These are phyloP conservation scores for Pristiophorus japonicus DNA, from an alignment of 2,113 vertebrate genomes.

Conservation along the genomic window DNA sequence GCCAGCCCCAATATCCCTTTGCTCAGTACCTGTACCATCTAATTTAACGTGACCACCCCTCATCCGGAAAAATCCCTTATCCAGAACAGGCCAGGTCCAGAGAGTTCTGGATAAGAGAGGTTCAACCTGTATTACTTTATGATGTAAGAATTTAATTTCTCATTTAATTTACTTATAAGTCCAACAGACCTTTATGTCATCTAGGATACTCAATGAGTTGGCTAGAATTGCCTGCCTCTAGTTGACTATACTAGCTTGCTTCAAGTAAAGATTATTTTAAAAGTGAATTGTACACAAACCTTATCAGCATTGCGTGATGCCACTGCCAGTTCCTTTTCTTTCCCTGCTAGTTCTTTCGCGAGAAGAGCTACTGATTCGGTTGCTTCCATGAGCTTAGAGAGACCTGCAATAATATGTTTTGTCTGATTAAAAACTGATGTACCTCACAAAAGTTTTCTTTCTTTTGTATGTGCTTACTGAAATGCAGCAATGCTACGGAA, in stretches of 20 bases:
- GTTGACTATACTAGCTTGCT: neutral
- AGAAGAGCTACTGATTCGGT: constrained; percentile 66
- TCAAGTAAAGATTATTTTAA: neutral
- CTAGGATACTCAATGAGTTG: neutral
- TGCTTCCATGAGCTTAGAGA: constrained; percentile 75
- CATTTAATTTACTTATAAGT: neutral
- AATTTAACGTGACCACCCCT: too few relatives aligned
- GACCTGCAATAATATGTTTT: constrained; percentile 48
- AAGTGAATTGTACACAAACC: constrained; percentile 42
- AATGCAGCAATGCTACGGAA: neutral
- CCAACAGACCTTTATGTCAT: neutral
- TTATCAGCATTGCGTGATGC: constrained; percentile 72
- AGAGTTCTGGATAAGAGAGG: too few relatives aligned
- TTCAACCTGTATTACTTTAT: too few relatives aligned
- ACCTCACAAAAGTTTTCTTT: neutral
- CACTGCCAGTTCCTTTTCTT: constrained; percentile 72
- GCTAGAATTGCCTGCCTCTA: neutral
- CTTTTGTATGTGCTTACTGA: neutral
- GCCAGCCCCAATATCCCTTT: too few relatives aligned
- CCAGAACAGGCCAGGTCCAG: too few relatives aligned
- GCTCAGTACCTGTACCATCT: too few relatives aligned
- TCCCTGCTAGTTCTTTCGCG: constrained; percentile 59
- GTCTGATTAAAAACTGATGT: neutral
- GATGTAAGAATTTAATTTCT: neutral
- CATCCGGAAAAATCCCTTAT: too few relatives aligned